Percentiles rank a stretch among this genome's conserved stretches.
phyloP scores from a whole-genome alignment of 92 coral and sea anemone genomes.

The Virgularia gustaviana region DNA sequence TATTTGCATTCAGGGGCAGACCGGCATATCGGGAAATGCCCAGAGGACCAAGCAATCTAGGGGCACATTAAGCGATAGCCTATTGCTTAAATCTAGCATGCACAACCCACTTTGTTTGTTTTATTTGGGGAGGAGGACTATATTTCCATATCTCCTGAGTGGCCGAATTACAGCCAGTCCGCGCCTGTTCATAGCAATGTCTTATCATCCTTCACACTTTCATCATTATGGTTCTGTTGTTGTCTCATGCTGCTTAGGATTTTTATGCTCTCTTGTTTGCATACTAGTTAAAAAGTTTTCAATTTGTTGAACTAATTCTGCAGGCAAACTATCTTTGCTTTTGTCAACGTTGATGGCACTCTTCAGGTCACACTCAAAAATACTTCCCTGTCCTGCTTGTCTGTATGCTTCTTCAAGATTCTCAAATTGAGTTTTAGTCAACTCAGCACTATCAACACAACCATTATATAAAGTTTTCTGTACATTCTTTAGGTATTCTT shows the following conservation, averaged over 20 bases:
- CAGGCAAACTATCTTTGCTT: background rate
- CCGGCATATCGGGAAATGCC: too few relatives aligned
- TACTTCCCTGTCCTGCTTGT: constrained; percentile 49
- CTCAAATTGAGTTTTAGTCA: constrained; percentile 59
- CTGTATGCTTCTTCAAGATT: constrained; percentile 62
- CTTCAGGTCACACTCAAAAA: background rate
- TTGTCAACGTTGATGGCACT: background rate
- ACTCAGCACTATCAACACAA: constrained; percentile 57
- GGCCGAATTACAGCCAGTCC: too few relatives aligned
- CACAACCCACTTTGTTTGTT: too few relatives aligned
- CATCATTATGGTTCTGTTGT: background rate
- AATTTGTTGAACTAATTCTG: background rate
- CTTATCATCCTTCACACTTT: background rate
- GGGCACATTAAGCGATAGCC: too few relatives aligned
- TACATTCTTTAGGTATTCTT: constrained; percentile 48
- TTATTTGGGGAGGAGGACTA: too few relatives aligned
- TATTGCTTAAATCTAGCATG: too few relatives aligned
- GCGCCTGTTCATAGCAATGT: too few relatives aligned
- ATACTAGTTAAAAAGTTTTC: constrained; percentile 12
- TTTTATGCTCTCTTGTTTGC: background rate
- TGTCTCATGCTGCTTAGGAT: background rate
- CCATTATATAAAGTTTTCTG: constrained; percentile 47
- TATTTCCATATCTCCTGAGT: too few relatives aligned
- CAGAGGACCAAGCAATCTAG: too few relatives aligned
- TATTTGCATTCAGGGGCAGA: too few relatives aligned